These are phyloP conservation scores for Agonopterix heracliana DNA, from an alignment of 2,888 invertebrate genomes.

Conservation along the genomic window DNA sequence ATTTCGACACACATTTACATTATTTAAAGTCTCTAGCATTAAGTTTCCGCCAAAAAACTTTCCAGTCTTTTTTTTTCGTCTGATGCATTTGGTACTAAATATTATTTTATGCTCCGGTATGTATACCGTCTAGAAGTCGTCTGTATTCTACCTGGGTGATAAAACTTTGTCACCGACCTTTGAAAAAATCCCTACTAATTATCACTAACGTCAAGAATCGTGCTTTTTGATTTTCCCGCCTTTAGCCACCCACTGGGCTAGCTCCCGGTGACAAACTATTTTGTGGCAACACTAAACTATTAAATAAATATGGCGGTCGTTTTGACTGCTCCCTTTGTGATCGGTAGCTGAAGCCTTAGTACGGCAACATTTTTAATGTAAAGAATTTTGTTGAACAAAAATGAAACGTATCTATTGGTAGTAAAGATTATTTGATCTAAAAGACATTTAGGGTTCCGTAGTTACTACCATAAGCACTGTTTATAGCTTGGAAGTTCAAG, in stretches of 20 bases:
- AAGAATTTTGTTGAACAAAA: background rate
- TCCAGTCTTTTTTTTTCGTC: no score
- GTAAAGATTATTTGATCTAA: background rate
- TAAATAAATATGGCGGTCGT: slow-evolving; percentile 53
- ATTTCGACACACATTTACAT: no score
- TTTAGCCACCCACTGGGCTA: slow-evolving; percentile 47
- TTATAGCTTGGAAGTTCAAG: no score
- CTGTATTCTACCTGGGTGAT: background rate
- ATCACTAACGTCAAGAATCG: slow-evolving; percentile 18
- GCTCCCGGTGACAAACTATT: slow-evolving; percentile 51
- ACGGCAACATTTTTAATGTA: no score
- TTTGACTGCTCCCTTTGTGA: slow-evolving; percentile 45
- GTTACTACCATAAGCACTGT: background rate
- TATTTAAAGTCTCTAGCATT: no score
- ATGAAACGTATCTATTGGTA: background rate
- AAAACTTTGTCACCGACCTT: background rate
- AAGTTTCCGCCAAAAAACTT: no score
- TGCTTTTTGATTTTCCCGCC: slow-evolving; percentile 31
- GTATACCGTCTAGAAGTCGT: no score
- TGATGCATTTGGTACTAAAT: no score
- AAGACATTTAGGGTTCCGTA: background rate
- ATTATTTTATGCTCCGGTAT: no score
- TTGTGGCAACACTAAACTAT: slow-evolving; percentile 50
- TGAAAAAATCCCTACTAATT: slow-evolving; percentile 1
- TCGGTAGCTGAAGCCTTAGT: slow-evolving; percentile 36